Percentiles rank a stretch among this genome's conserved stretches.
phyloP scores from a whole-genome alignment of 2,888 invertebrate genomes.

The Panopea generosa region DNA sequence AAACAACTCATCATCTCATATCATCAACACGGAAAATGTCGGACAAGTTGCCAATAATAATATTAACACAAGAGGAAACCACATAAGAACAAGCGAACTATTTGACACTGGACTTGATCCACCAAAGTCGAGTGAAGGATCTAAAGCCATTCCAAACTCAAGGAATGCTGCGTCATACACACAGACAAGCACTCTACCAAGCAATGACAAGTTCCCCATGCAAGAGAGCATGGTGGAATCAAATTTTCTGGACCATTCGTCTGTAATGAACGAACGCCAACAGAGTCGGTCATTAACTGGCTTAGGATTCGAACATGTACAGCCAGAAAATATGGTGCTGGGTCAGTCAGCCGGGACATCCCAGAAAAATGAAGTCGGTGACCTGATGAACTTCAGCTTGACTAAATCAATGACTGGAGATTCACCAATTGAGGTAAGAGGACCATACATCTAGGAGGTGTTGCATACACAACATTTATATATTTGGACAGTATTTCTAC shows the following conservation, averaged over 20 bases:
- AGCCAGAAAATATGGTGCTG: slow-evolving; percentile 22
- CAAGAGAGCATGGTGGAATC: slow-evolving; percentile 39
- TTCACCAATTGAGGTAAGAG: background rate
- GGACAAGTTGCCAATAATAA: too few relatives aligned
- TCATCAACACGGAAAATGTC: too few relatives aligned
- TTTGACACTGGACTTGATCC: slow-evolving; percentile 28
- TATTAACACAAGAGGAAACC: background rate
- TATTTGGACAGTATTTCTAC: too few relatives aligned
- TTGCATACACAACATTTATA: too few relatives aligned
- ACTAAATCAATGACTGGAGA: background rate
- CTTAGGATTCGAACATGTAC: slow-evolving; percentile 34
- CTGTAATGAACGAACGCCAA: background rate
- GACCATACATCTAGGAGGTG: too few relatives aligned
- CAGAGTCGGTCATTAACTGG: slow-evolving; percentile 11
- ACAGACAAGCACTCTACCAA: background rate
- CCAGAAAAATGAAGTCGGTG: background rate
- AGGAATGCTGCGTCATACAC: background rate
- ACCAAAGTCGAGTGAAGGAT: slow-evolving; percentile 19
- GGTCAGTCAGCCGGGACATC: slow-evolving; percentile 25
- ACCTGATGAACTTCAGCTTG: slow-evolving; percentile 38
- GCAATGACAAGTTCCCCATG: slow-evolving; percentile 45
- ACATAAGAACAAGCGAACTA: slow-evolving; percentile 40
- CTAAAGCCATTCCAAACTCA: slow-evolving; percentile 10
- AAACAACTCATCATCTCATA: background rate
- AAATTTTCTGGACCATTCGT: background rate